Conservation (phyloP, 1,140 invertebrate species). For the Eciton burchellii region DNA sequence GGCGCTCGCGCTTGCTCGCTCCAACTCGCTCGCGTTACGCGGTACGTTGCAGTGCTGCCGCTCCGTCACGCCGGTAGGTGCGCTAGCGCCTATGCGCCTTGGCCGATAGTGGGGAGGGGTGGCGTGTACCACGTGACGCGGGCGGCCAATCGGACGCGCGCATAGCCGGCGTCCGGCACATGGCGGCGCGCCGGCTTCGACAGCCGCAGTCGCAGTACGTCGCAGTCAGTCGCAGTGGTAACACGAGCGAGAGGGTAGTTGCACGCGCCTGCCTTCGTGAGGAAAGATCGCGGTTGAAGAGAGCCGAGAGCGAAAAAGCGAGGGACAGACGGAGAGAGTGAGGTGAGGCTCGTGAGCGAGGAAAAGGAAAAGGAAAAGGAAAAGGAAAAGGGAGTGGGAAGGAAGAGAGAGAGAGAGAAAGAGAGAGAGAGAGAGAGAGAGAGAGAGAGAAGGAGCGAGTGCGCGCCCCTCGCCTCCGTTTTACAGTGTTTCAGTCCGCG, state of each 20-base stretch:
- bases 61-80: constrained; percentile 64
- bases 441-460: constrained; percentile 37
- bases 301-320: constrained; percentile 42
- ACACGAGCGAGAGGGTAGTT: constrained; percentile 83
- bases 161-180: constrained; percentile 82
- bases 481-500: constrained; percentile 73
- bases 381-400: constrained; percentile 56
- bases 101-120: constrained; percentile 69
- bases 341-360: not conserved
- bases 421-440: constrained; percentile 47
- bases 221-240: constrained; percentile 84
- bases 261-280: constrained; percentile 78
- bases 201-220: constrained; percentile 81
- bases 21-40: not conserved
- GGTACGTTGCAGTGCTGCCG: constrained; percentile 25
- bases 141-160: constrained; percentile 69
- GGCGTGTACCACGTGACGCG: constrained; percentile 76
- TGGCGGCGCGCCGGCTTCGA: constrained; percentile 76
- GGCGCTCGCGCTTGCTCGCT: constrained; percentile 1
- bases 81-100: constrained; percentile 59
- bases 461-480: constrained; percentile 70
- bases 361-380: constrained; percentile 20
- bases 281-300: constrained; percentile 71
- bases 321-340: constrained; percentile 31
- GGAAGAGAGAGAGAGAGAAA: constrained; percentile 50